Base-by-base conservation (phyloP, 2,888 invertebrate genomes). In the Mythimna albipuncta region DNA sequence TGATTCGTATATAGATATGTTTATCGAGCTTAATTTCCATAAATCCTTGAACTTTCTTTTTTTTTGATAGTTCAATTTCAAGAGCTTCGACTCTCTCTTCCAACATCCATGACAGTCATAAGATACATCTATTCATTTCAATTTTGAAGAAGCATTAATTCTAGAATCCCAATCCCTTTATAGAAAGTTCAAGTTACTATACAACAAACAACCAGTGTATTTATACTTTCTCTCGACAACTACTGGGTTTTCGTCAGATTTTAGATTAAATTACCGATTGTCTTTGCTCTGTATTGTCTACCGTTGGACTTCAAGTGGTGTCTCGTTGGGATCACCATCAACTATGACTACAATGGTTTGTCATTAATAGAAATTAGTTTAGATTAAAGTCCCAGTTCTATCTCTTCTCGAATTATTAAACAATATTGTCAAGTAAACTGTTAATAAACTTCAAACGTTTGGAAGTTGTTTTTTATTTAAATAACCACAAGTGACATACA, bases 171-270 rank as follows among this genome's bases (percentile, higher is more conserved):
- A 19, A 44, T 54, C 19, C 61, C 64, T 54, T 61, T 26, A 3
- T 41, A 76, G n/a, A n/a, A n/a, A 80, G 75, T 83, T 74, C 67
- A 75, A 65, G 62, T 86, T 82, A 75, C 82, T 85, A 55, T 38
- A 78, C 75, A 82, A 72, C 72, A 78, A 75, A 71, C 64, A 87
- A 69, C 11, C 19, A 61, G 19, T 72, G 68, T 94, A 88, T 93
- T 93, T 93, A 91, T 82, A 93, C 93, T 94, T 94, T 94, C 94
- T 87, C 91, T 80, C 72, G 74, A 47, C 64, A 89, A 92, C 93
- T 92, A 91, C 91, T 89, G 91, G 89, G 80, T 89, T 89, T 84
- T 85, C 86, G 79, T 84, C 85, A 81, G 84, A 89, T 86, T 89
- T 88, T 84, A 87, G 89, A 91, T 92, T 90, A 87, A 88, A 88